Conservation (phyloP, 2,888 invertebrate genomes). For the Brenthis hecate region DNA sequence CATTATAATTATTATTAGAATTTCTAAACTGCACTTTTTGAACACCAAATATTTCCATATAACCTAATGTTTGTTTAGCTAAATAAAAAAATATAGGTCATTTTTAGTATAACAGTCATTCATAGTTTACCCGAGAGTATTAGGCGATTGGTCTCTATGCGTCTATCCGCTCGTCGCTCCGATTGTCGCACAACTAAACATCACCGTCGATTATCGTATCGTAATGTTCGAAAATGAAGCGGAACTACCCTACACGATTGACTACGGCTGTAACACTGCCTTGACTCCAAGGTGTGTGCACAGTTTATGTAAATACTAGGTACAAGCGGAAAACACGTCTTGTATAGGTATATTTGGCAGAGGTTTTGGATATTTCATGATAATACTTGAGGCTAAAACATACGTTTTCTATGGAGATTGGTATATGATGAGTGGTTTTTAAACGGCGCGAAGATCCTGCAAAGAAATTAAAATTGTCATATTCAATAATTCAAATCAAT, state of each 20-base stretch:
- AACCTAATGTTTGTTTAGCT: conserved; percentile 76
- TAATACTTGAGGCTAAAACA: conserved; percentile 26
- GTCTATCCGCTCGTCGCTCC: conserved; percentile 26
- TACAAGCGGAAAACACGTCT: conserved; percentile 2
- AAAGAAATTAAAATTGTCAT: conserved; percentile 44
- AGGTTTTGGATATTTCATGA: conserved; percentile 18
- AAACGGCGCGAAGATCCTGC: conserved; percentile 64
- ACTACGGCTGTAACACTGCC: conserved; percentile 9
- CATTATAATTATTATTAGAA: conserved; percentile 60
- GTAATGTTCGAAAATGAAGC: conserved; percentile 19
- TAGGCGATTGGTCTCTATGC: conserved; percentile 64
- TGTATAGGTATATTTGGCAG: conserved; percentile 21
- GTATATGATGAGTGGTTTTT: conserved; percentile 28
- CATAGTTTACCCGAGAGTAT: conserved; percentile 67
- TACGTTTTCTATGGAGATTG: conserved; percentile 33
- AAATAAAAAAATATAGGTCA: conserved; percentile 79
- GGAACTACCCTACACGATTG: conserved; percentile 12
- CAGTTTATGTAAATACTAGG: conserved; percentile 4
- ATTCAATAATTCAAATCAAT: neutral
- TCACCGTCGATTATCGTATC: conserved; percentile 12
- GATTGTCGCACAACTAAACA: conserved; percentile 26
- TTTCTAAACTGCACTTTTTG: conserved; percentile 69
- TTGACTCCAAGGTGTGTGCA: conserved; percentile 23
- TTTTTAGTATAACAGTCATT: conserved; percentile 71
- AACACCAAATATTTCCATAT: conserved; percentile 72